A percentile compares a stretch with the other conserved stretches of the same genome.
These are phyloP conservation scores for Sarcophaga rosellei DNA, from an alignment of 2,888 invertebrate genomes.

Conservation along the genomic window DNA sequence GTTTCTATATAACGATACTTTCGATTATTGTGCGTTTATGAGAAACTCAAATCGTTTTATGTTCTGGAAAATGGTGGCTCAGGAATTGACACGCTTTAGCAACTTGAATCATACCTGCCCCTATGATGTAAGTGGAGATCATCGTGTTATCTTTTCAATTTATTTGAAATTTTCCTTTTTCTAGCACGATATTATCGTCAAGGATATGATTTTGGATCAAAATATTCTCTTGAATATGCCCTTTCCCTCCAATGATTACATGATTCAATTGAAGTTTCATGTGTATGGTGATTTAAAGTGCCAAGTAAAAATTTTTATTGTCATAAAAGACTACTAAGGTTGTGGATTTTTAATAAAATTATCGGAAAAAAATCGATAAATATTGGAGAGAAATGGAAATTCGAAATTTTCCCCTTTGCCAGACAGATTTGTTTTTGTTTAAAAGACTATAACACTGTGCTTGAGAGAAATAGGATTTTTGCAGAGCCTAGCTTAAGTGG, in stretches of 20 bases:
- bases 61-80: constrained; percentile 34
- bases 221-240: constrained; percentile 32
- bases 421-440: too few relatives aligned
- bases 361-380: too few relatives aligned
- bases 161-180: neutral
- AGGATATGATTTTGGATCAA: constrained; percentile 36
- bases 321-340: constrained; percentile 8
- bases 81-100: neutral
- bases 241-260: constrained; percentile 52
- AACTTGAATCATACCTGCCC: constrained; percentile 42
- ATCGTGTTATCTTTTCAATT: neutral
- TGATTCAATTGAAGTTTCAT: constrained; percentile 38
- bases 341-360: too few relatives aligned
- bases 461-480: too few relatives aligned
- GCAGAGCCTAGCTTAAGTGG: too few relatives aligned
- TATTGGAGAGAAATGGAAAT: too few relatives aligned
- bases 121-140: constrained; percentile 27
- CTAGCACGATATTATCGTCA: constrained; percentile 45
- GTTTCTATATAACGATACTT: constrained; percentile 34
- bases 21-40: constrained; percentile 39
- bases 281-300: neutral
- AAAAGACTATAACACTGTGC: too few relatives aligned
- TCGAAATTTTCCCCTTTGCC: too few relatives aligned
- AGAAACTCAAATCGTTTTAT: constrained; percentile 21
- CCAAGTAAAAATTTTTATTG: constrained; percentile 30